Conservation (phyloP, 2,113 vertebrate species). For the Saccopteryx leptura region DNA sequence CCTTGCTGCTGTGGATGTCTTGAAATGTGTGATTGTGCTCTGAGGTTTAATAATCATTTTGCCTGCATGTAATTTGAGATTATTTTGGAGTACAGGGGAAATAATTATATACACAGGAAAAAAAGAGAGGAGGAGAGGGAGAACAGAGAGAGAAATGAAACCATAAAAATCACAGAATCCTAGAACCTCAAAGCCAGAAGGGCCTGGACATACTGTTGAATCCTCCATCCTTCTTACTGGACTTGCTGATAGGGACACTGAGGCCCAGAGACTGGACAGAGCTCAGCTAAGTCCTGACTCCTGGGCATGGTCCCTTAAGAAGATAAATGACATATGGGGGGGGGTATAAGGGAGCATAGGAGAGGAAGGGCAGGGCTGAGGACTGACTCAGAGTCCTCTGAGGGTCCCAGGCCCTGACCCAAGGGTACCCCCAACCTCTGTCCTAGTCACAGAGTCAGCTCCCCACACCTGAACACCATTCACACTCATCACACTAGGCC, state of each 20-base stretch:
- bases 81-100: conserved; percentile 79
- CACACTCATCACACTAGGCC: not conserved
- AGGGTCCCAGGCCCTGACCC: not conserved
- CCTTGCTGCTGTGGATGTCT: conserved; percentile 68
- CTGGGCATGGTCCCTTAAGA: not conserved
- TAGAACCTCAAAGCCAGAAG: not conserved
- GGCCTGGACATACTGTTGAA: not conserved
- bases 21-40: conserved; percentile 78
- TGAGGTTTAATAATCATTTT: conserved; percentile 85
- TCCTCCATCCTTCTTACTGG: not conserved
- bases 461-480: not conserved
- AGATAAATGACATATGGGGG: not conserved
- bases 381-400: not conserved
- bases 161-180: conserved; percentile 29
- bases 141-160: conserved; percentile 32
- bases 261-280: not conserved
- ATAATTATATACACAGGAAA: conserved; percentile 87
- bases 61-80: conserved; percentile 80
- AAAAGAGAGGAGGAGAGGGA: conserved; percentile 53
- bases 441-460: not conserved
- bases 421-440: not conserved
- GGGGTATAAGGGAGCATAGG: not conserved
- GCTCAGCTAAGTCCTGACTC: not conserved
- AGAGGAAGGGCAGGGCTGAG: not conserved
- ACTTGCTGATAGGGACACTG: not conserved